These are phyloP conservation scores for Gymnodraco acuticeps DNA, from an alignment of 2,797 vertebrate species.

Conservation along the genomic window DNA sequence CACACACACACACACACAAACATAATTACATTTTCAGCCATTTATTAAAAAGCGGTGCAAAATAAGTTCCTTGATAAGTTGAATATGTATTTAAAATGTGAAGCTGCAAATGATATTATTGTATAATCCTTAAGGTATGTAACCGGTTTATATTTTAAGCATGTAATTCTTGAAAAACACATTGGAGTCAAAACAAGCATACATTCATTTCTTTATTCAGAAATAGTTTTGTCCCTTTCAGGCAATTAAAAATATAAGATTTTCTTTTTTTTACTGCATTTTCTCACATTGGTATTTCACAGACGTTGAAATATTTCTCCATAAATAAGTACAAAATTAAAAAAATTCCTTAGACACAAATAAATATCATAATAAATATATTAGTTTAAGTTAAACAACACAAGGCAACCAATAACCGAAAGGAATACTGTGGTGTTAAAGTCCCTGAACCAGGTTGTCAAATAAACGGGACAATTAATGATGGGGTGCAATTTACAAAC, in stretches of 20 bases:
- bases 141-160: not conserved
- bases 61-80: constrained; percentile 3
- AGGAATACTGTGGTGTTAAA: constrained; percentile 86
- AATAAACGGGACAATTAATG: constrained; percentile 57
- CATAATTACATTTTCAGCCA: too few relatives aligned
- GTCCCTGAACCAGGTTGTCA: constrained; percentile 84
- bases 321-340: constrained; percentile 92
- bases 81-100: not conserved
- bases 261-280: constrained; percentile 70
- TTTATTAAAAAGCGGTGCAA: too few relatives aligned
- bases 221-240: constrained; percentile 81
- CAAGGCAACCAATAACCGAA: constrained; percentile 80
- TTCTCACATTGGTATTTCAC: constrained; percentile 79
- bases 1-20: too few relatives aligned
- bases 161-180: not conserved
- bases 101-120: not conserved
- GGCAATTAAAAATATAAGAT: constrained; percentile 84
- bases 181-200: constrained; percentile 22
- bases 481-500: constrained; percentile 61
- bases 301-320: constrained; percentile 77
- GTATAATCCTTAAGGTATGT: too few relatives aligned
- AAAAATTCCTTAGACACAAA: constrained; percentile 83
- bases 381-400: constrained; percentile 85
- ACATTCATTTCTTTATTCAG: constrained; percentile 69
- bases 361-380: constrained; percentile 91